Conservation (phyloP, 2,888 invertebrate genomes). For the Tolmerus cingulatus region DNA sequence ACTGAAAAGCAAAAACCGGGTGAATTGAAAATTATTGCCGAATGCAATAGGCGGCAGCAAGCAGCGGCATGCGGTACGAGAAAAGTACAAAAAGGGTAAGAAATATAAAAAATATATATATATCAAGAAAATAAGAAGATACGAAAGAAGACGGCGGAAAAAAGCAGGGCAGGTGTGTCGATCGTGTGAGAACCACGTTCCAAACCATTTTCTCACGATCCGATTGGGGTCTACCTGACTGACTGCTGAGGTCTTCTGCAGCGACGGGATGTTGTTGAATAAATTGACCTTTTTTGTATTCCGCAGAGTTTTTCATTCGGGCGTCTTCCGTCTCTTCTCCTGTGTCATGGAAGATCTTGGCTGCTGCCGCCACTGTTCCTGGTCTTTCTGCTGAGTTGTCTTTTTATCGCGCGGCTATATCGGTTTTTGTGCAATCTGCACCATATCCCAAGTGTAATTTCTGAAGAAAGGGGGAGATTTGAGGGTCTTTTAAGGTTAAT, state of each 20-base stretch:
- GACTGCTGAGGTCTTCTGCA: slow-evolving; percentile 3
- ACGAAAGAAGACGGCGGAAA: slow-evolving; percentile 53
- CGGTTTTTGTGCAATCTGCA: neutral
- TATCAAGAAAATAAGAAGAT: slow-evolving; percentile 26
- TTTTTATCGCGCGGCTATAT: neutral
- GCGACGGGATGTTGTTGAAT: slow-evolving; percentile 48
- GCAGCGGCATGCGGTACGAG: neutral
- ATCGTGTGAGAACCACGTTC: slow-evolving; percentile 65
- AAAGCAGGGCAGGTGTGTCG: slow-evolving; percentile 63
- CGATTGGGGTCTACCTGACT: slow-evolving; percentile 43
- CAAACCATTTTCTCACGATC: slow-evolving; percentile 65
- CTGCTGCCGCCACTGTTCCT: neutral
- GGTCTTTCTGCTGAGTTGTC: neutral
- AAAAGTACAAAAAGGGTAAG: neutral
- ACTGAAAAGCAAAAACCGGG: slow-evolving; percentile 18
- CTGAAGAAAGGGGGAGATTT: slow-evolving; percentile 4
- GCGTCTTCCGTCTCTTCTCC: slow-evolving; percentile 10
- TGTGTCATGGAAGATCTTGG: slow-evolving; percentile 15
- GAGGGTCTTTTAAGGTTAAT: neutral
- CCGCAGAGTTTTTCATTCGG: neutral
- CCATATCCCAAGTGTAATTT: neutral
- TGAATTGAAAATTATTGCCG: slow-evolving; percentile 28
- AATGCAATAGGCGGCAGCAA: slow-evolving; percentile 20
- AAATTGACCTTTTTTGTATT: slow-evolving; percentile 49
- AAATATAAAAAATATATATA: neutral